A percentile compares a stretch with the other conserved stretches of the same genome.
phyloP scores from a whole-genome alignment of 2,113 vertebrate genomes.

The Phocoena phocoena region DNA sequence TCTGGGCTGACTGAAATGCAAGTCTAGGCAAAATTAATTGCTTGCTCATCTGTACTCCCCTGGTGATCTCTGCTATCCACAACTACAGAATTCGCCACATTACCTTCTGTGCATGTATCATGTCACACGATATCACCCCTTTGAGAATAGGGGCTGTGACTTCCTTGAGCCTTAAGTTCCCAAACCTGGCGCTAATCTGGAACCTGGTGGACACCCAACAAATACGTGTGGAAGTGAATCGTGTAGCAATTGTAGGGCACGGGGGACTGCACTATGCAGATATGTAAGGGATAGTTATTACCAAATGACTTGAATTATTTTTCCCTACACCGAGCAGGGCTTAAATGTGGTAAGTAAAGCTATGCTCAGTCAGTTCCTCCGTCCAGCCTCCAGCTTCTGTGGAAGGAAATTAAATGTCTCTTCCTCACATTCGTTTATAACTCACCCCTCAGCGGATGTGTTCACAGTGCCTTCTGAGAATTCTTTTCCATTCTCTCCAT shows the following conservation, averaged over 20 bases:
- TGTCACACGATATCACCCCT: not conserved
- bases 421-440: conserved; percentile 69
- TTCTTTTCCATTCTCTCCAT: conserved; percentile 71
- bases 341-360: conserved; percentile 42
- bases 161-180: not conserved
- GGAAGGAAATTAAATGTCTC: conserved; percentile 70
- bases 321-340: not conserved
- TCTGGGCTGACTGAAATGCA: not conserved
- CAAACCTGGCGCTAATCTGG: not conserved
- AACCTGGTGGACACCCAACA: not conserved
- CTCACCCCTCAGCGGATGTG: conserved; percentile 45
- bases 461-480: conserved; percentile 66
- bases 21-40: not conserved
- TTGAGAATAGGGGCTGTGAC: not conserved
- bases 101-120: not conserved
- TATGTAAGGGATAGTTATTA: conserved; percentile 28
- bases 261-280: not conserved
- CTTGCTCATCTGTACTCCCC: not conserved
- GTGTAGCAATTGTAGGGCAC: not conserved
- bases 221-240: conserved; percentile 27
- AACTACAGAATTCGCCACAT: not conserved
- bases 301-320: conserved; percentile 40
- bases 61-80: not conserved
- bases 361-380: conserved; percentile 41
- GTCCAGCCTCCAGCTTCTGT: conserved; percentile 58